Evolutionary conservation across 1,140 invertebrate species (phyloP).

Genomic region (Chironomus striatipennis): DNA sequence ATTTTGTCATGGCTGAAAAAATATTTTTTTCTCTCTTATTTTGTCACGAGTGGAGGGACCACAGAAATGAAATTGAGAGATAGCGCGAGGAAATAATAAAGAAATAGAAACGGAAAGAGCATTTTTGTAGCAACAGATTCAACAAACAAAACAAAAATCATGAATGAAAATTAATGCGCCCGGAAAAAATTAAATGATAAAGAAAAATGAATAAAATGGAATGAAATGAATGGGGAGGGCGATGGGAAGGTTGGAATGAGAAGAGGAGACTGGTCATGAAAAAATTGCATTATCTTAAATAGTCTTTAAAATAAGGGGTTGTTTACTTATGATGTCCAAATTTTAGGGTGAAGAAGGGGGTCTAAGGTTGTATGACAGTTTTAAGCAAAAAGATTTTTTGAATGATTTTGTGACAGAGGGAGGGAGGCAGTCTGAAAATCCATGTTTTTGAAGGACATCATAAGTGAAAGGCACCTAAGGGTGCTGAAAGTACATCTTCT

Average conservation of each 20-base stretch:
- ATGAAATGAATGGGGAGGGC: background rate
- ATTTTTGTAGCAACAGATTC: background rate
- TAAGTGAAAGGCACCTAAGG: no score
- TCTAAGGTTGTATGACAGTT: no score
- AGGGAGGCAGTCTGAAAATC: no score
- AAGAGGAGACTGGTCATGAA: background rate
- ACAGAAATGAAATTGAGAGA: background rate
- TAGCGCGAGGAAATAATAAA: background rate
- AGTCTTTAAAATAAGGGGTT: no score
- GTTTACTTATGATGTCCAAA: no score
- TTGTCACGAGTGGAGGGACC: background rate
- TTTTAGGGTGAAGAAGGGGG: no score
- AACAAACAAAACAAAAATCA: background rate
- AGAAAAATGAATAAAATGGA: background rate
- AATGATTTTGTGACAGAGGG: no score
- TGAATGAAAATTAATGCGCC: background rate
- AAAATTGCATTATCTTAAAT: no score
- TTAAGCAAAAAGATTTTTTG: no score
- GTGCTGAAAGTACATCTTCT: no score
- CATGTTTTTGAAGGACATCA: no score
- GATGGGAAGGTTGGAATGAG: no score
- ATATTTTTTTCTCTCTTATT: background rate
- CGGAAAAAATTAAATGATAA: conserved; percentile 14
- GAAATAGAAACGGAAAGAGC: background rate
- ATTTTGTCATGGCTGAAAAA: background rate